These are phyloP conservation scores for Drosophila bifasciata DNA, from an alignment of 1,140 invertebrate genomes.

Conservation along the genomic window DNA sequence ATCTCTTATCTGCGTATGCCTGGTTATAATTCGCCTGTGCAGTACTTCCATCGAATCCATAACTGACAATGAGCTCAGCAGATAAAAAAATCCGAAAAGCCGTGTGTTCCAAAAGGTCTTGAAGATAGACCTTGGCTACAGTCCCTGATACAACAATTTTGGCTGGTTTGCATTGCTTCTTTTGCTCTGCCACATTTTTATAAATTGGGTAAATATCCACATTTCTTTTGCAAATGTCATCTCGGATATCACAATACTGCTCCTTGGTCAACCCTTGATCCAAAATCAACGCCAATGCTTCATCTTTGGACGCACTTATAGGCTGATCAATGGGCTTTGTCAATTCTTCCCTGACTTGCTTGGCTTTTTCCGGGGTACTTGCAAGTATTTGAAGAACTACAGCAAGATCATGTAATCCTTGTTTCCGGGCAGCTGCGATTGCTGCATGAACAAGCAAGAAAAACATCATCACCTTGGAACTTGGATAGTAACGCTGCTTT, in stretches of 20 bases:
- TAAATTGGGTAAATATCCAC: no score
- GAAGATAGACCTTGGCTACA: no score
- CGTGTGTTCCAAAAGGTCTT: conserved; percentile 1
- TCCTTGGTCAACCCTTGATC: no score
- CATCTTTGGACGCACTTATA: no score
- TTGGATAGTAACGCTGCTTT: not conserved
- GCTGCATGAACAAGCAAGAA: not conserved
- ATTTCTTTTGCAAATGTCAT: no score
- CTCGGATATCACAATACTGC: no score
- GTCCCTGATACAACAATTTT: no score
- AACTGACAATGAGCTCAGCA: conserved; percentile 10
- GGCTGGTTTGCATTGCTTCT: no score
- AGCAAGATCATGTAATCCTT: conserved; percentile 7
- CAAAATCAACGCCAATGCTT: no score
- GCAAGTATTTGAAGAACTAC: conserved; percentile 5
- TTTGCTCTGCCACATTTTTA: no score
- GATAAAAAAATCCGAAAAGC: conserved; percentile 8
- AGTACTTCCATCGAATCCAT: conserved; percentile 19
- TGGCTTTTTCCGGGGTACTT: conserved; percentile 10
- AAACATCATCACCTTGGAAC: conserved; percentile 1
- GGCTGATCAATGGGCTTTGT: no score
- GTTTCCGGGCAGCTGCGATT: not conserved
- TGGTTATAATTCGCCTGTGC: conserved; percentile 17
- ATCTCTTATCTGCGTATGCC: not conserved
- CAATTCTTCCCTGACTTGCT: not conserved